These are phyloP conservation scores for Polydrusus pterygomalis DNA, from an alignment of 2,888 invertebrate species.

Conservation along the genomic window DNA sequence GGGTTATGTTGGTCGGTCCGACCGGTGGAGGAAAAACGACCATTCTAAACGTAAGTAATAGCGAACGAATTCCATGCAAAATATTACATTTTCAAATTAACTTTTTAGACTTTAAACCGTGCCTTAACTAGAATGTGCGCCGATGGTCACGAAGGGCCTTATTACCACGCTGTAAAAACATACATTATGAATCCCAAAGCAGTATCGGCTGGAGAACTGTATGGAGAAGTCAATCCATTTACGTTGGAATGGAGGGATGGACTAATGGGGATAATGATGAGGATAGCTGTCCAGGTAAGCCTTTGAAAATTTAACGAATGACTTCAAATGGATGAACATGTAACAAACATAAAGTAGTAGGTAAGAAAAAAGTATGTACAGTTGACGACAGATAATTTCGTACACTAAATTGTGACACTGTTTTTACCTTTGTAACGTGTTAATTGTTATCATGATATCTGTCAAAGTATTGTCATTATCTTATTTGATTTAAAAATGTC, in stretches of 20 bases:
- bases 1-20: conserved; percentile 94
- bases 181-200: conserved; percentile 93
- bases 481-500: too few species aligned
- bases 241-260: conserved; percentile 95
- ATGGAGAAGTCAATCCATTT: conserved; percentile 88
- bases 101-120: conserved; percentile 80
- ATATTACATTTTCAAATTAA: not conserved
- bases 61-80: not conserved
- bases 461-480: too few species aligned
- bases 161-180: conserved; percentile 83
- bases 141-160: conserved; percentile 76
- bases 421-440: too few species aligned
- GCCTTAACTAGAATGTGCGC: conserved; percentile 81
- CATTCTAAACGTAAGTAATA: conserved; percentile 78
- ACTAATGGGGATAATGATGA: conserved; percentile 82
- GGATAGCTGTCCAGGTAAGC: conserved; percentile 76
- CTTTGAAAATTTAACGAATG: too few species aligned
- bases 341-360: too few species aligned
- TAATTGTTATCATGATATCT: too few species aligned
- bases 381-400: too few species aligned
- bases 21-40: conserved; percentile 91
- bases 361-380: not conserved
- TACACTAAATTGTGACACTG: too few species aligned
- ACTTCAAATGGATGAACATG: too few species aligned
- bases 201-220: conserved; percentile 89